Conservation (phyloP, 2,888 invertebrate genomes). For the Gortyna flavago region DNA sequence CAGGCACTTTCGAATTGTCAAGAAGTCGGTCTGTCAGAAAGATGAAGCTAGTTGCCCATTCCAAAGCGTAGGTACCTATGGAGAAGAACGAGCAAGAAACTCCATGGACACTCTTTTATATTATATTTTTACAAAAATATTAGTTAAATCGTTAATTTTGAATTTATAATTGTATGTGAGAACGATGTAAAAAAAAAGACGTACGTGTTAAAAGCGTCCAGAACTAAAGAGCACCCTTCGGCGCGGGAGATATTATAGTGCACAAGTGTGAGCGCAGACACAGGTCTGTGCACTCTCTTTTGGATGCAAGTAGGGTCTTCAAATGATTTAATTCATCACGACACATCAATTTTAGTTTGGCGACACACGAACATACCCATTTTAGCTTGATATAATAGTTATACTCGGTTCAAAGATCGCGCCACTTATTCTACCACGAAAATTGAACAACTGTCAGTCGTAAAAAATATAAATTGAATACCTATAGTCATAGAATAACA, state of each 20-base stretch:
- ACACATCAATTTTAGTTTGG: background rate
- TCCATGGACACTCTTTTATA: too few relatives aligned
- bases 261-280: background rate
- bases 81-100: too few relatives aligned
- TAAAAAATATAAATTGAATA: background rate
- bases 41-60: too few relatives aligned
- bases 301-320: background rate
- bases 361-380: background rate
- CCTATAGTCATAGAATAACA: background rate
- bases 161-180: too few relatives aligned
- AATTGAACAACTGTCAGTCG: background rate
- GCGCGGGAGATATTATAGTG: background rate
- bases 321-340: background rate
- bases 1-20: too few relatives aligned
- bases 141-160: too few relatives aligned
- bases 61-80: too few relatives aligned
- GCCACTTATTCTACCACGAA: background rate
- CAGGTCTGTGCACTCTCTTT: background rate
- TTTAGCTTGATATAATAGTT: background rate
- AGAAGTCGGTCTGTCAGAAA: too few relatives aligned
- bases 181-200: too few relatives aligned
- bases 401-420: constrained; percentile 5
- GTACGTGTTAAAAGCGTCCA: too few relatives aligned
- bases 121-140: too few relatives aligned
- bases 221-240: background rate